Conservation (phyloP, 2,888 invertebrate genomes). For the Dasysyrphus albostriatus region DNA sequence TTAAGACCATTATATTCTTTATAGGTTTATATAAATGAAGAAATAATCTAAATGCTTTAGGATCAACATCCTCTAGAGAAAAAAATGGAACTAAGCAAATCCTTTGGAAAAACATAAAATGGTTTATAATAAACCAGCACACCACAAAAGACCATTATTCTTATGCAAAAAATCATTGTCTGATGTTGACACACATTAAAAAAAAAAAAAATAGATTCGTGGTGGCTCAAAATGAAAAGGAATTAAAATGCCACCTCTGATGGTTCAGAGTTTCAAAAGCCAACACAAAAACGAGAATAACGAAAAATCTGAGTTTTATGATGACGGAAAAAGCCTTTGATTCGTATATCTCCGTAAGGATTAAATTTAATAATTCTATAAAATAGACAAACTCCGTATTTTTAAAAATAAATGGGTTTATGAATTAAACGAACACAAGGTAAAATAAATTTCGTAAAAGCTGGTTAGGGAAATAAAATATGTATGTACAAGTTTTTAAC, state of each 20-base stretch:
- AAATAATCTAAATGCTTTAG: conserved; percentile 33
- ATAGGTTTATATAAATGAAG: neutral
- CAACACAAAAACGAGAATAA: conserved; percentile 38
- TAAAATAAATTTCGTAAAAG: no score
- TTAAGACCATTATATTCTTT: neutral
- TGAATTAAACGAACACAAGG: no score
- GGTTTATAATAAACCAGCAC: neutral
- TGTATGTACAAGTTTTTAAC: no score
- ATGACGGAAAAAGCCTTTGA: neutral
- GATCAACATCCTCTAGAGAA: neutral
- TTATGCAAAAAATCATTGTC: conserved; percentile 30
- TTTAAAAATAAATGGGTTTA: neutral
- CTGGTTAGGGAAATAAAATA: no score
- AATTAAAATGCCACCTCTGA: conserved; percentile 6
- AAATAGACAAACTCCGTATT: neutral
- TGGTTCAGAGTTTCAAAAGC: neutral
- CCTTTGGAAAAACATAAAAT: neutral
- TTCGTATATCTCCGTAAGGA: neutral
- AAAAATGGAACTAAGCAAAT: conserved; percentile 27
- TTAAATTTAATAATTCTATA: neutral
- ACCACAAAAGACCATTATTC: conserved; percentile 27
- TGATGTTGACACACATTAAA: conserved; percentile 29
- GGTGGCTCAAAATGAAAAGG: conserved; percentile 6
- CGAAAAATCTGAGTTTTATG: neutral
- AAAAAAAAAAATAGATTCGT: conserved; percentile 17